phyloP scores from a whole-genome alignment of 2,113 vertebrate genomes.

The Tamias sibiricus region DNA sequence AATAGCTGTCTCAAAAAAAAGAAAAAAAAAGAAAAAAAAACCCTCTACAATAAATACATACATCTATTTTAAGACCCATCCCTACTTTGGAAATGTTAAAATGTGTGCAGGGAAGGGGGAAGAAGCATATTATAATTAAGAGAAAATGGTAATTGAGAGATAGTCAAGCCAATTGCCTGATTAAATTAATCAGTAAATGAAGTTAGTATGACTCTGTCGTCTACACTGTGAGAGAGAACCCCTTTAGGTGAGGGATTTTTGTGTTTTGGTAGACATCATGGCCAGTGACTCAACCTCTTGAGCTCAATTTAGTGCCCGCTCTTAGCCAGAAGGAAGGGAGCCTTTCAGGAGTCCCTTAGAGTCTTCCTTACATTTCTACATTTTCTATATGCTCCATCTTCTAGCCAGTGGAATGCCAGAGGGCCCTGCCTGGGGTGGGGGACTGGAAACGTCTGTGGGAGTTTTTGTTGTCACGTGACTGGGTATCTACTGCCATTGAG shows the following conservation, averaged over 20 bases:
- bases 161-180: constrained; percentile 59
- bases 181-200: constrained; percentile 52
- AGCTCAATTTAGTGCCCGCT: background rate
- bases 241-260: background rate
- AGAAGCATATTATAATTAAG: constrained; percentile 63
- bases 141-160: constrained; percentile 67
- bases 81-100: constrained; percentile 65
- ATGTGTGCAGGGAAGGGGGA: background rate
- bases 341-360: background rate
- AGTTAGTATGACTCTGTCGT: background rate
- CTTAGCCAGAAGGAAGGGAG: background rate
- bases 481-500: background rate
- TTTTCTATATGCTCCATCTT: background rate
- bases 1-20: constrained; percentile 58
- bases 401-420: background rate
- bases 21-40: background rate
- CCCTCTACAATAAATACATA: constrained; percentile 44
- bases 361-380: background rate
- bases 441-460: background rate
- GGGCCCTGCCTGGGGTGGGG: background rate
- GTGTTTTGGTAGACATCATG: background rate
- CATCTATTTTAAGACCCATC: constrained; percentile 73
- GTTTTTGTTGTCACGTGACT: background rate
- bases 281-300: background rate
- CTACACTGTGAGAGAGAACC: background rate